Evolutionary conservation across 2,888 invertebrate species (phyloP).

Genomic region (Panopea generosa): DNA sequence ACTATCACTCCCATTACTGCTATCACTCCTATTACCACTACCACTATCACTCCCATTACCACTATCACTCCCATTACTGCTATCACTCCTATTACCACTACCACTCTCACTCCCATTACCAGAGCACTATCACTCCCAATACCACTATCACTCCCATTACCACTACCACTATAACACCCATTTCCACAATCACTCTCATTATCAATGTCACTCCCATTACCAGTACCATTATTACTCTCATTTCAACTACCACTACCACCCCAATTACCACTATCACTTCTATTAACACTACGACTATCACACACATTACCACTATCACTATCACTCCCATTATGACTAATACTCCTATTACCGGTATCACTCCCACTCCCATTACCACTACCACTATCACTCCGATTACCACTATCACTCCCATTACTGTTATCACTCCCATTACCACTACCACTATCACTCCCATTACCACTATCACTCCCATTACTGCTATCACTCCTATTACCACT

Average conservation of each 20-base stretch:
- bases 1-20: not conserved
- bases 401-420: not conserved
- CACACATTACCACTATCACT: not conserved
- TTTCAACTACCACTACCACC: slow-evolving; percentile 4
- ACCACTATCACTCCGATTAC: not conserved
- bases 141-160: slow-evolving; percentile 34
- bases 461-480: slow-evolving; percentile 3
- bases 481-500: not conserved
- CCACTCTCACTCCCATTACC: slow-evolving; percentile 45
- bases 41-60: slow-evolving; percentile 10
- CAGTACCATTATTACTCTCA: not conserved
- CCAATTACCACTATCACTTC: not conserved
- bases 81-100: slow-evolving; percentile 21
- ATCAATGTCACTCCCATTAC: not conserved
- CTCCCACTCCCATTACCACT: no score
- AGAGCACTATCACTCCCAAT: slow-evolving; percentile 7
- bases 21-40: not conserved
- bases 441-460: slow-evolving; percentile 1
- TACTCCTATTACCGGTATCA: not conserved
- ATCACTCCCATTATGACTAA: not conserved
- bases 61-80: slow-evolving; percentile 47
- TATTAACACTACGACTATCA: not conserved
- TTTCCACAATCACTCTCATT: slow-evolving; percentile 37
- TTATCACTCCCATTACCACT: not conserved
- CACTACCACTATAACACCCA: slow-evolving; percentile 49